Percentiles rank a stretch among this genome's conserved stretches.
Evolutionary conservation across 2,113 vertebrate genomes (phyloP).

Genomic region (Sakesphorus luctuosus): DNA sequence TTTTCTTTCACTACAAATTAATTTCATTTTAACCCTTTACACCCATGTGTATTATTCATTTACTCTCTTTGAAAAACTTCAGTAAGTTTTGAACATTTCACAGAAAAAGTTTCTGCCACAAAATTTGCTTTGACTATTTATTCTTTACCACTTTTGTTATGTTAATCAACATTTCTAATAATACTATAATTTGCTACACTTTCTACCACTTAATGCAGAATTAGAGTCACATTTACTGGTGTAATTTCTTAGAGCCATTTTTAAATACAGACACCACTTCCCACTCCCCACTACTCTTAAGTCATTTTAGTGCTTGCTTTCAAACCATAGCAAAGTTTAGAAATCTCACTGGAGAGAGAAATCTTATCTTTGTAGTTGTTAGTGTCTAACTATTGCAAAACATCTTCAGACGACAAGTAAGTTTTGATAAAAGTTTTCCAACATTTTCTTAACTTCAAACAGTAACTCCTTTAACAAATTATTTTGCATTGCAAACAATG

Average conservation of each 20-base stretch:
- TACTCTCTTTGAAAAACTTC: neutral
- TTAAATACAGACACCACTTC: neutral
- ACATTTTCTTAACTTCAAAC: neutral
- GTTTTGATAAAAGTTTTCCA: neutral
- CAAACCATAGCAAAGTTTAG: neutral
- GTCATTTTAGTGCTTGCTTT: neutral
- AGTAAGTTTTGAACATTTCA: neutral
- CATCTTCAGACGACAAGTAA: neutral
- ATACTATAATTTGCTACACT: neutral
- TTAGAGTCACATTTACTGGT: neutral
- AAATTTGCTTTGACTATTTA: neutral
- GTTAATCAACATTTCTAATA: neutral
- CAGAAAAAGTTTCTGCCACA: neutral
- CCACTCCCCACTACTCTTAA: neutral
- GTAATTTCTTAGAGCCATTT: neutral
- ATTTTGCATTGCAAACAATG: neutral
- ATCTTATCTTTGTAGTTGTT: neutral
- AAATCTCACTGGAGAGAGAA: neutral
- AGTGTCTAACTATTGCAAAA: neutral
- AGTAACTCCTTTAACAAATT: neutral
- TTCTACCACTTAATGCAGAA: neutral
- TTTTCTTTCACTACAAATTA: neutral
- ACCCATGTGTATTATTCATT: neutral
- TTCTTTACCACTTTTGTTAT: neutral
- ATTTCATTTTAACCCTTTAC: neutral